phyloP scores from a whole-genome alignment of 2,113 vertebrate species.

The Charina bottae region DNA sequence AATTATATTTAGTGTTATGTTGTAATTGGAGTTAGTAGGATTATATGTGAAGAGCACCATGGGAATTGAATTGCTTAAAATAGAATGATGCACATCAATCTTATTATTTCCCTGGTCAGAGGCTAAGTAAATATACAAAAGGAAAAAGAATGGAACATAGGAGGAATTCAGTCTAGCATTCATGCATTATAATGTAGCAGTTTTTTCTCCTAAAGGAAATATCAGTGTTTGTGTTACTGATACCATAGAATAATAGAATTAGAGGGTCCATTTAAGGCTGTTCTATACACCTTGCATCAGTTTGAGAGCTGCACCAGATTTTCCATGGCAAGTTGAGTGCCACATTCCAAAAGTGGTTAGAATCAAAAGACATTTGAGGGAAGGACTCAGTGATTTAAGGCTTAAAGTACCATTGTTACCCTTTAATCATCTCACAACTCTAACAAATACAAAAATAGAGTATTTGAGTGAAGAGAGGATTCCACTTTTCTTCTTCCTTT shows the following conservation, averaged over 20 bases:
- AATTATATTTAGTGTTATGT: conserved; percentile 91
- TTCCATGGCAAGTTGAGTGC: background rate
- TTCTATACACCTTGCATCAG: background rate
- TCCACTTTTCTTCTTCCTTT: background rate
- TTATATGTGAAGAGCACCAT: conserved; percentile 86
- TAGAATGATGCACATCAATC: conserved; percentile 77
- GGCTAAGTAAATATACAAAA: background rate
- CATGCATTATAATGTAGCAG: background rate
- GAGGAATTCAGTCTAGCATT: background rate
- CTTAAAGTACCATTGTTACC: background rate
- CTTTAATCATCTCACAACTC: background rate
- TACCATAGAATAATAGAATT: background rate
- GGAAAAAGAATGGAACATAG: background rate
- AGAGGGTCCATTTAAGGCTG: background rate
- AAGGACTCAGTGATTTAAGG: background rate
- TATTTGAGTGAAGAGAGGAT: no score
- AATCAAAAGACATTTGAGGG: background rate
- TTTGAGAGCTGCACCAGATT: background rate
- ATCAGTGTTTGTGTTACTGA: background rate
- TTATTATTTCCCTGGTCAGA: conserved; percentile 80
- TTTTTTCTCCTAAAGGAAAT: background rate
- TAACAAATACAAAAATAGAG: background rate
- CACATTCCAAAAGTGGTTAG: background rate
- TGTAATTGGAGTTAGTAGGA: conserved; percentile 87
- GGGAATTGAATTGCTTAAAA: conserved; percentile 84